A percentile compares a stretch with the other conserved stretches of the same genome.
Evolutionary conservation across 2,797 vertebrate genomes (phyloP).

Genomic region (Arnoldichthys spilopterus): DNA sequence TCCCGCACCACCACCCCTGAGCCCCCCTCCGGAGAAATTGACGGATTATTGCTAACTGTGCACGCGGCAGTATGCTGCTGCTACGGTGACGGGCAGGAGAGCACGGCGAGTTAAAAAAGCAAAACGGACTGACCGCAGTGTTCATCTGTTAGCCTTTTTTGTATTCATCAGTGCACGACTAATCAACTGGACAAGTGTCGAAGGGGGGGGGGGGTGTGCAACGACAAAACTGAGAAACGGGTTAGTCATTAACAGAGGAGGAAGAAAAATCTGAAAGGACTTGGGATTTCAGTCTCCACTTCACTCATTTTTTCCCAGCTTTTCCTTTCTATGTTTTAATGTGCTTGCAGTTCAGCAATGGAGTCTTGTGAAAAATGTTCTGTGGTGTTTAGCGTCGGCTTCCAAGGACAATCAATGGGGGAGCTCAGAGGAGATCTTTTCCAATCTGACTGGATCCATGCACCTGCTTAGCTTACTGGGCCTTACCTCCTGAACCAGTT

Average conservation of each 20-base stretch:
- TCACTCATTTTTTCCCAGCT: slow-evolving; percentile 53
- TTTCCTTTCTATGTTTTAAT: slow-evolving; percentile 56
- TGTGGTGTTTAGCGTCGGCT: slow-evolving; percentile 75
- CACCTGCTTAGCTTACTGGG: slow-evolving; percentile 86
- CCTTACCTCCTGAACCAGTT: slow-evolving; percentile 80
- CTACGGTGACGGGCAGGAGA: slow-evolving; percentile 77
- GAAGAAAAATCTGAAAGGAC: slow-evolving; percentile 67
- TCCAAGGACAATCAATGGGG: slow-evolving; percentile 82
- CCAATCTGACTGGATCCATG: slow-evolving; percentile 77
- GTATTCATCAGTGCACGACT: slow-evolving; percentile 79
- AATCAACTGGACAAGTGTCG: slow-evolving; percentile 71
- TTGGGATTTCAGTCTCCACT: slow-evolving; percentile 61
- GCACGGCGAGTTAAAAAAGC: slow-evolving; percentile 72
- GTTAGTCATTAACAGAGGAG: slow-evolving; percentile 62
- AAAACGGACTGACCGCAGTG: slow-evolving; percentile 79
- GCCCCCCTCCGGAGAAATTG: slow-evolving; percentile 82
- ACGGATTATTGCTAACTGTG: slow-evolving; percentile 88
- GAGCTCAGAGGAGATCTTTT: slow-evolving; percentile 76
- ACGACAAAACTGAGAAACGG: slow-evolving; percentile 35
- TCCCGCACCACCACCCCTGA: slow-evolving; percentile 66
- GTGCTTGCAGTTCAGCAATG: slow-evolving; percentile 71
- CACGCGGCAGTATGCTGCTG: slow-evolving; percentile 84
- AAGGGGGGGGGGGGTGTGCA: slow-evolving; percentile 34
- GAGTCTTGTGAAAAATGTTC: slow-evolving; percentile 76
- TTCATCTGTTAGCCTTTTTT: slow-evolving; percentile 81